Evolutionary conservation across 2,888 invertebrate species (phyloP), one percentile per base, ranked within the genome.

Genomic region (Diogma glabrata): DNA sequence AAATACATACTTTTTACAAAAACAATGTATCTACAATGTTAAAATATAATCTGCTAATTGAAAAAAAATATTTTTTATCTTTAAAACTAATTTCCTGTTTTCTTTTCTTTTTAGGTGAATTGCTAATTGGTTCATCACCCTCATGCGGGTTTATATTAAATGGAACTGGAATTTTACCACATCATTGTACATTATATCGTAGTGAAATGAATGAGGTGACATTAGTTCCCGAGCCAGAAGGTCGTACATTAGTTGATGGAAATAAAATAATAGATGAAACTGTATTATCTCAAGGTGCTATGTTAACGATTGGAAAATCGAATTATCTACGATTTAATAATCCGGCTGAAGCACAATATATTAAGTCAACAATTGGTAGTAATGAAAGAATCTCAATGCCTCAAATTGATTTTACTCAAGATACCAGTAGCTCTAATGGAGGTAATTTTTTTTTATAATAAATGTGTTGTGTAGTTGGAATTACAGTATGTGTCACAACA

Each of bases 301-400:
- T 91, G 87, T 73, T 93, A 56, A 90, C 89, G 49, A 83, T 94
- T 59, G 93, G 93, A 23, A 79, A 90, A 48, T 89, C 92, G 49
- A 91, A 89, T 70, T 90, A 89, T 71, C 81, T 93, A 69, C 83
- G 93, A 38, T 93, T 91, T 75, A 92, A 93, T 71, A 88, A 92
- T 68, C 93, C 93, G 0, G 86, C 86, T 50, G 90, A 92, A 65
- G 91, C 91, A 4, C 82, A 84, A 67, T 76, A 88, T 60, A 85
- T 91, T 77, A 88, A 87, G 68, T 85, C 88, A 0, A 84, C 87
- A 5, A 73, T 90, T 55, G 74, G 66, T 51, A 68, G 68, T 26
- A 80, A 86, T 53, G 79, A 82, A 2, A 67, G 86, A 63, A 82
- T 86, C 55, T 85, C 87, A 46, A 84, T 86, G 83, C 81, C 84